Evolutionary conservation across 2,797 vertebrate genomes (phyloP).

Genomic region (Moxostoma hubbsi): DNA sequence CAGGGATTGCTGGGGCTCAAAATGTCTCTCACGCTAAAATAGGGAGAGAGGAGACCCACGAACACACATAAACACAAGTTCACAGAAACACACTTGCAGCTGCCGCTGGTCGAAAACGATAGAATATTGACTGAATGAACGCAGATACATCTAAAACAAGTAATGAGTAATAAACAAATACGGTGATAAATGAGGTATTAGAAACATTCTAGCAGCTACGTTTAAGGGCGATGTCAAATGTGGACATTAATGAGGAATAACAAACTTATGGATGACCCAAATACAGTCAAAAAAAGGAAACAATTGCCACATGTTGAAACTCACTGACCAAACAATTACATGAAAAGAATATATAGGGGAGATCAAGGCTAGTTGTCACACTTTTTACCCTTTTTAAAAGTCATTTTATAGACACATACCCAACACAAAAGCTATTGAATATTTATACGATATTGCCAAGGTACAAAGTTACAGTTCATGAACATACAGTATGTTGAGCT

Average conservation of each 20-base stretch:
- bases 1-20: conserved; percentile 38
- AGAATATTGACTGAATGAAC: conserved; percentile 2
- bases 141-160: background rate
- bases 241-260: conserved; percentile 11
- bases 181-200: background rate
- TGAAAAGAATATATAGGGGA: too few species aligned
- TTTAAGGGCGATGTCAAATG: conserved; percentile 1
- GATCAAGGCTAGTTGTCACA: too few species aligned
- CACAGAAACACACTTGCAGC: background rate
- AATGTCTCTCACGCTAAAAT: conserved; percentile 36
- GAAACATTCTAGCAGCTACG: background rate
- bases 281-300: conserved; percentile 1
- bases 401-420: too few species aligned
- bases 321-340: too few species aligned
- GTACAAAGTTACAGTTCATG: too few species aligned
- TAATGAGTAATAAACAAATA: conserved; percentile 3
- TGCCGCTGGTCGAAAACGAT: background rate
- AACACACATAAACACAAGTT: conserved; percentile 2
- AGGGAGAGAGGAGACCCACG: conserved; percentile 23
- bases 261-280: conserved; percentile 12
- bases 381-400: too few species aligned
- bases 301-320: too few species aligned
- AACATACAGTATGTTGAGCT: too few species aligned
- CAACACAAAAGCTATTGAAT: too few species aligned
- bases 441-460: too few species aligned